These are phyloP conservation scores for Idaea straminata DNA, from an alignment of 2,888 invertebrate species.

Conservation along the genomic window DNA sequence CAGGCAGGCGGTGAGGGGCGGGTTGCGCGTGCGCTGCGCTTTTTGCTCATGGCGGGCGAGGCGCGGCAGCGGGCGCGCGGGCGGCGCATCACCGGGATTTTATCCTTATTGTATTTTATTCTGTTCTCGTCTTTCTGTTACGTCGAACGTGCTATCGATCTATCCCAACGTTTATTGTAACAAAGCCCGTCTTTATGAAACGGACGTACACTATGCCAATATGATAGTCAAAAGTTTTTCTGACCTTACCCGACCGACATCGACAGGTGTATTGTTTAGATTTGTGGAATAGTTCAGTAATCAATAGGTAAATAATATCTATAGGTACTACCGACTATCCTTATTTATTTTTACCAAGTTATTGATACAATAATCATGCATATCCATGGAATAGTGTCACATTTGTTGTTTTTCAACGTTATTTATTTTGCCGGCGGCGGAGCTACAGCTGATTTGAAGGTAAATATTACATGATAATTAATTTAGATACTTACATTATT, in stretches of 20 bases:
- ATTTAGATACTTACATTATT: background rate
- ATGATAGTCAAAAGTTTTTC: slow-evolving; percentile 56
- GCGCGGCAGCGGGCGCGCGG: slow-evolving; percentile 40
- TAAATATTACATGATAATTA: slow-evolving; percentile 35
- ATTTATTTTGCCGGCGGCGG: slow-evolving; percentile 53
- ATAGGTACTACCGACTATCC: background rate
- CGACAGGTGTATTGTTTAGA: slow-evolving; percentile 52
- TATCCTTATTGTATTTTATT: slow-evolving; percentile 72
- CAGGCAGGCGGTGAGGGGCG: slow-evolving; percentile 20
- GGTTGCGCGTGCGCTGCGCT: slow-evolving; percentile 18
- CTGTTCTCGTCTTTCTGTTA: slow-evolving; percentile 64
- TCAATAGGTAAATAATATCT: slow-evolving; percentile 33
- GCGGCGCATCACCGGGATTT: slow-evolving; percentile 51
- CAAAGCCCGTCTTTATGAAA: slow-evolving; percentile 44
- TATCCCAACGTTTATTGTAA: slow-evolving; percentile 40
- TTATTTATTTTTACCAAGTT: slow-evolving; percentile 24
- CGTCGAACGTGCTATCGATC: slow-evolving; percentile 57
- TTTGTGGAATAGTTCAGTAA: slow-evolving; percentile 55
- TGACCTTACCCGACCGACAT: slow-evolving; percentile 42
- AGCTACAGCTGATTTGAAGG: slow-evolving; percentile 63
- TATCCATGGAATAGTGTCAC: slow-evolving; percentile 59
- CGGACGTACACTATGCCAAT: slow-evolving; percentile 51
- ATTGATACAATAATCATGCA: slow-evolving; percentile 53
- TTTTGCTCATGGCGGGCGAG: slow-evolving; percentile 47
- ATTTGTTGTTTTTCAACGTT: slow-evolving; percentile 60